Evolutionary conservation across 2,797 vertebrate species (phyloP), one percentile per base, ranked within the genome.

Genomic region (Macroramphosus scolopax): DNA sequence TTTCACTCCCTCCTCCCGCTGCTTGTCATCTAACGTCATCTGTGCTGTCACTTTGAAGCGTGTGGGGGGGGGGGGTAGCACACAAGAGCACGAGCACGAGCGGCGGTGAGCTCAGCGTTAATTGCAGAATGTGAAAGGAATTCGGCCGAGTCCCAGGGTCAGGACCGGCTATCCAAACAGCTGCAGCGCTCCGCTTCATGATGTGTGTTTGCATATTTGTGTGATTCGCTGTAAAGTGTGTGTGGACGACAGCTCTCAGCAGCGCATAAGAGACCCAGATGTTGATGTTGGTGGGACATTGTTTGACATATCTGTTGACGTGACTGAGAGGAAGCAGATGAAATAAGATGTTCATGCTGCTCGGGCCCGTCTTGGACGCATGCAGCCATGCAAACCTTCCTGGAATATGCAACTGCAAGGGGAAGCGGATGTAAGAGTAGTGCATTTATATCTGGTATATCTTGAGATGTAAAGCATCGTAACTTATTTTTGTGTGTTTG

Each of bases 91-190:
- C n/a, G n/a, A n/a, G n/a, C n/a, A n/a, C n/a, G n/a, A n/a, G n/a
- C n/a, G n/a, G n/a, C n/a, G n/a, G 42, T 29, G 42, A 51, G 58
- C 26, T 32, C 48, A 17, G 60, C 72, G 78, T 82, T 84, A 85
- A 81, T 80, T 85, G 80, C 71, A 61, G 63, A 63, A 36, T 47
- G 61, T 50, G 62, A 58, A 63, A 31, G 35, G 68, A 76, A 80
- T 86, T 69, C 73, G 67, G 69, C 56, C 47, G 13, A 68, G 71
- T 68, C 68, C 36, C 2, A 13, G 68, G 87, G 82, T 88, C 80
- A 81, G 75, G 75, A 68, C 75, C 32, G 31, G 63, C 70, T 57
- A 73, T 81, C 75, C 66, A 67, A 29, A 64, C 30, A 48, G 71
- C 72, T 38, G 60, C 64, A 40, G 55, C 56, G 38, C 51, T 78